Evolutionary conservation across 2,888 invertebrate species (phyloP), one percentile per base, ranked within the genome.

Genomic region (Nemoura dubitans): DNA sequence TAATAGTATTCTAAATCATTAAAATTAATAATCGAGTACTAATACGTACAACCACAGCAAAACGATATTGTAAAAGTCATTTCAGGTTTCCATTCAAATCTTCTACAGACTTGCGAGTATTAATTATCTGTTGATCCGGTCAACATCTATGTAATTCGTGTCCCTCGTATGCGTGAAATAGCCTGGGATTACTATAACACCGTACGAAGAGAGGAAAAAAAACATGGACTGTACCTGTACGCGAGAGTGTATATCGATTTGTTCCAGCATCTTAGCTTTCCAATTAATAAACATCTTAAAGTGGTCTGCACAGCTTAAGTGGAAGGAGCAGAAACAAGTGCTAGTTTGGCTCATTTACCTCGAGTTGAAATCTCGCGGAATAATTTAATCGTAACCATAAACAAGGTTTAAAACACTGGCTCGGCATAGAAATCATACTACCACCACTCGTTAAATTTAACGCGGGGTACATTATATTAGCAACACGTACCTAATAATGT

Each of bases 261-360:
- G 59, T 59, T 59, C 10, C 59, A 59, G 59, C 59, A 14, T 59
- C 14, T 36, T 36, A 36, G 36, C 36, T 36, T 59, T 21, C 59
- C 59, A 59, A 59, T 59, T 59, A 59, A 59, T 59, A 59, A 59
- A 59, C 59, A 59, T 59, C 59, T 59, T 59, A 59, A 59, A 59
- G 59, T 59, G 59, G 59, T 59, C 59, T 59, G 21, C 21, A 36
- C 36, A 21, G 59, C 59, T 59, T 59, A 59, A 59, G 59, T 59
- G 59, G 59, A 21, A 59, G 21, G 14, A 59, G 59, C 59, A 59
- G 59, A 59, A 21, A 59, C 59, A 59, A 59, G 59, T 59, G 59
- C 59, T 59, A 59, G 59, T 59, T 59, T 59, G 59, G 59, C 59
- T 59, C 59, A 59, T 59, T 59, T 59, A 59, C 59, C 59, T 59